These are phyloP conservation scores for Peribatodes rhomboidaria DNA, from an alignment of 2,888 invertebrate species.

Conservation along the genomic window DNA sequence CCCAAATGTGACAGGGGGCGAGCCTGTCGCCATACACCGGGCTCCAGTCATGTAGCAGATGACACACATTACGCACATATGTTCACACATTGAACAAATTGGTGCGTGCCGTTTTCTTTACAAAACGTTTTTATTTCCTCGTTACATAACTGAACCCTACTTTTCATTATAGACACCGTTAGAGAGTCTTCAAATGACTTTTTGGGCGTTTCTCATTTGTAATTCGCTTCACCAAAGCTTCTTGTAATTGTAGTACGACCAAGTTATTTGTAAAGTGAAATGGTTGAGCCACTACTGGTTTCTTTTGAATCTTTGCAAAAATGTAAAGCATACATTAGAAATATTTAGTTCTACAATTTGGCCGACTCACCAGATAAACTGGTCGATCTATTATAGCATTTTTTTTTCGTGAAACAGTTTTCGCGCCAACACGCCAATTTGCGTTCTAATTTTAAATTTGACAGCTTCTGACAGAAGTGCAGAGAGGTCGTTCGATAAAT, in stretches of 20 bases:
- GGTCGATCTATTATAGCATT: neutral
- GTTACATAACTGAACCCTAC: constrained; percentile 35
- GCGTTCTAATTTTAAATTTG: constrained; percentile 47
- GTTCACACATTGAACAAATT: too few relatives aligned
- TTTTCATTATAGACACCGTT: constrained; percentile 61
- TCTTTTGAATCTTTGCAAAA: neutral
- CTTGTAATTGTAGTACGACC: constrained; percentile 9
- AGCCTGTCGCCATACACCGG: too few relatives aligned
- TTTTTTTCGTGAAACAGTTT: constrained; percentile 16
- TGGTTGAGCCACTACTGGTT: neutral
- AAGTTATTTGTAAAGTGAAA: neutral
- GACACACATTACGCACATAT: too few relatives aligned
- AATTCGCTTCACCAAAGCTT: constrained; percentile 66
- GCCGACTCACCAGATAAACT: neutral
- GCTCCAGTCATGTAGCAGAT: too few relatives aligned
- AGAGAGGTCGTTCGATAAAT: constrained; percentile 28
- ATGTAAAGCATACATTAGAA: too few relatives aligned
- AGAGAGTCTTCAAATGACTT: constrained; percentile 43
- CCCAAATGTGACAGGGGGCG: too few relatives aligned
- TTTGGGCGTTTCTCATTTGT: constrained; percentile 63
- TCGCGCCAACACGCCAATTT: constrained; percentile 26
- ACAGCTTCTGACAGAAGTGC: constrained; percentile 42
- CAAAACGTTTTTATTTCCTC: neutral
- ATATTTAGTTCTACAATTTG: neutral
- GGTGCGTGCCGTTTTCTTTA: neutral